A percentile compares a stretch with the other conserved stretches of the same genome.
Evolutionary conservation across 2,888 invertebrate species (phyloP).

Genomic region (Halocaridina rubra): DNA sequence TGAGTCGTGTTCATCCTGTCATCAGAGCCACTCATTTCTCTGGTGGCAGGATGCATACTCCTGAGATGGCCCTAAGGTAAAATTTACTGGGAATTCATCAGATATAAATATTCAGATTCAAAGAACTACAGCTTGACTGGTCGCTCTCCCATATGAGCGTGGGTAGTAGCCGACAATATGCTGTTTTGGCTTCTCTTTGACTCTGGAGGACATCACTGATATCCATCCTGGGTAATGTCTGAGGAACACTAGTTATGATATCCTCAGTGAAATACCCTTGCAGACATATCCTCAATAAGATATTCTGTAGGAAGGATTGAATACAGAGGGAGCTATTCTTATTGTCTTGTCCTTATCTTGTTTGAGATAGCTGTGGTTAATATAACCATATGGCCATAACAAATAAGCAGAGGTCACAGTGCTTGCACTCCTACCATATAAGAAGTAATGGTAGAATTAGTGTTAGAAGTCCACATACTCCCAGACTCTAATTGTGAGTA

Average conservation of each 20-base stretch:
- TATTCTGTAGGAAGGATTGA: no score
- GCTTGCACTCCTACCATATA: no score
- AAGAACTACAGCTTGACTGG: conserved; percentile 1
- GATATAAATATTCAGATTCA: conserved; percentile 11
- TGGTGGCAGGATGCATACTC: conserved; percentile 60
- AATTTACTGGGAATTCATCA: conserved; percentile 18
- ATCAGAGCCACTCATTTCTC: conserved; percentile 22
- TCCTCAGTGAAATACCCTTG: no score
- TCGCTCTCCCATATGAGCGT: background rate
- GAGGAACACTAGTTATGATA: background rate
- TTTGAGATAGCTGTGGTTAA: no score
- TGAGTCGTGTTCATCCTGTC: conserved; percentile 27
- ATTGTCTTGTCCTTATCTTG: no score
- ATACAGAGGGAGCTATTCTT: no score
- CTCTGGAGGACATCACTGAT: background rate
- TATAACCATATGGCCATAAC: no score
- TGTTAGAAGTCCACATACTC: no score
- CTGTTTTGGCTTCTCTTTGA: background rate
- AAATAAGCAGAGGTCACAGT: no score
- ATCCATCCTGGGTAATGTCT: background rate
- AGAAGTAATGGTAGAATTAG: no score
- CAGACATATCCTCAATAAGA: no score
- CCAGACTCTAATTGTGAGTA: no score
- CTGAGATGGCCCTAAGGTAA: conserved; percentile 28
- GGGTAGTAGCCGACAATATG: background rate